These are phyloP conservation scores for Tridacna gigas DNA, from an alignment of 2,888 invertebrate genomes.

Conservation along the genomic window DNA sequence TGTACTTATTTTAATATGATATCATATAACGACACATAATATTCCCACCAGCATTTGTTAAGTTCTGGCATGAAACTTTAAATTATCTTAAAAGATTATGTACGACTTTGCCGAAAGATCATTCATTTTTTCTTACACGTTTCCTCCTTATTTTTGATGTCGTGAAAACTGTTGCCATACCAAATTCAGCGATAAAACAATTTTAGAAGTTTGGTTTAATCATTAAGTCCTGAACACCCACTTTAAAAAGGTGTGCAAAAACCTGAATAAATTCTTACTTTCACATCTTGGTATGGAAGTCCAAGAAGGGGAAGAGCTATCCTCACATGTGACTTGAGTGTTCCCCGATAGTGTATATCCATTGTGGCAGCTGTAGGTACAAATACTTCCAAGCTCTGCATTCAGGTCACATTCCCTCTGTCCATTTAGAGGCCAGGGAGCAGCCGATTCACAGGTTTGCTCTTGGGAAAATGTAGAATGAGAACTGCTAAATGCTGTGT, in stretches of 20 bases:
- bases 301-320: constrained; percentile 30
- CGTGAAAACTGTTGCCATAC: no score
- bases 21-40: no score
- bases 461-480: background rate
- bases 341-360: constrained; percentile 35
- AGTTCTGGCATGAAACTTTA: no score
- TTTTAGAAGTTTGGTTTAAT: no score
- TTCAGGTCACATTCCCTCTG: background rate
- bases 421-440: background rate
- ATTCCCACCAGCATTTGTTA: no score
- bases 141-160: no score
- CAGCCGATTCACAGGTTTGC: background rate
- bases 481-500: background rate
- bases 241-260: background rate
- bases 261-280: constrained; percentile 18
- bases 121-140: no score
- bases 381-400: constrained; percentile 1
- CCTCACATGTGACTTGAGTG: constrained; percentile 31
- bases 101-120: no score
- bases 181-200: no score
- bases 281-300: constrained; percentile 29
- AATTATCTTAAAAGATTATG: no score
- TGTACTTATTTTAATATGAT: no score
- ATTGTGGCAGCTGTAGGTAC: constrained; percentile 26
- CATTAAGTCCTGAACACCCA: no score